phyloP scores from a whole-genome alignment of 2,113 vertebrate genomes.

The Callorhinus ursinus region DNA sequence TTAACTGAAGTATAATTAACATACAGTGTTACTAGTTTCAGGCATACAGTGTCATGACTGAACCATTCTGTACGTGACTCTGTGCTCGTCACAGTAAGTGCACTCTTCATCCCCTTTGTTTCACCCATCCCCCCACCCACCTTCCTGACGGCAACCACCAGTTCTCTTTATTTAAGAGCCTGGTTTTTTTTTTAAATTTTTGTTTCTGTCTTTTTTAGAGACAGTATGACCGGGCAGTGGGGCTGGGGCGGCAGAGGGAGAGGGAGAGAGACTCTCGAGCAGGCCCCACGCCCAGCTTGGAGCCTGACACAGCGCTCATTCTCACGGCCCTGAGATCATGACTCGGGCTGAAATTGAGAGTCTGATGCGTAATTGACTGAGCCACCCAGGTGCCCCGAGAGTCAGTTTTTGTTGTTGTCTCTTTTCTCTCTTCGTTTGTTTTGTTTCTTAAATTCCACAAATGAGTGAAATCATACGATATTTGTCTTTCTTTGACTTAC shows the following conservation, averaged over 20 bases:
- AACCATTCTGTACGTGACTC: background rate
- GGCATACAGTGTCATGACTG: background rate
- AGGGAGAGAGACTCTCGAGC: background rate
- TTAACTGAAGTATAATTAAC: background rate
- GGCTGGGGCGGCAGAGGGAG: background rate
- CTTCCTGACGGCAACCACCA: background rate
- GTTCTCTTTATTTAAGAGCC: background rate
- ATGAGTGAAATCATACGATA: background rate
- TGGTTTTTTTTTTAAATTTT: background rate
- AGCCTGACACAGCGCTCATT: background rate
- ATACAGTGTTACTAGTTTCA: background rate
- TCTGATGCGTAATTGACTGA: background rate
- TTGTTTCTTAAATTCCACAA: background rate
- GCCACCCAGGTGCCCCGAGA: background rate
- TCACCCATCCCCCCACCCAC: background rate
- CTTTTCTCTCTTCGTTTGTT: background rate
- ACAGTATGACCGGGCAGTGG: background rate
- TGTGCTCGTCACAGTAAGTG: background rate
- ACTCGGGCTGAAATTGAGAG: background rate
- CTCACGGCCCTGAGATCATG: background rate
- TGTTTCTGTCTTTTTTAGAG: background rate
- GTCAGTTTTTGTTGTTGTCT: background rate
- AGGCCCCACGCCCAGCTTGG: background rate
- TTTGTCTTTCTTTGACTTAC: background rate
- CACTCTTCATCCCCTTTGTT: background rate